Conservation (phyloP, 2,888 invertebrate species). For the Xanthia icteritia region DNA sequence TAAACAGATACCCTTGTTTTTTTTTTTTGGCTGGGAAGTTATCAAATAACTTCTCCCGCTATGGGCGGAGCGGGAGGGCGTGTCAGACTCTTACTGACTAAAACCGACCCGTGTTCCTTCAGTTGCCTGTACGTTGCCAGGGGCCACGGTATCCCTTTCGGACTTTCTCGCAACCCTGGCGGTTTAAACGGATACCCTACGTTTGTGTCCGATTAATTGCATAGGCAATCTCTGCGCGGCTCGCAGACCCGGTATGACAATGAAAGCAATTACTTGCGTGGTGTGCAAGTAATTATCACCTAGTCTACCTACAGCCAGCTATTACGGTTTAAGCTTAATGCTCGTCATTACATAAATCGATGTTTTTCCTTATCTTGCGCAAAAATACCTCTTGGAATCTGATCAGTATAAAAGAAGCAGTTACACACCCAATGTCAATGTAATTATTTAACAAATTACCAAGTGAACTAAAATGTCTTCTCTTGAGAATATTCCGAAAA, state of each 20-base stretch:
- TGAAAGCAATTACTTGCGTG: constrained; percentile 88
- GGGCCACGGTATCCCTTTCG: too few species aligned
- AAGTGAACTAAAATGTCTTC: background rate
- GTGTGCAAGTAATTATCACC: too few species aligned
- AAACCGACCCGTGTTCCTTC: too few species aligned
- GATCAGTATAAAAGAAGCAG: background rate
- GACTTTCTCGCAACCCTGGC: too few species aligned
- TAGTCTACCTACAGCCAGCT: constrained; percentile 47
- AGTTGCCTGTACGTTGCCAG: too few species aligned
- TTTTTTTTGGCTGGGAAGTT: too few species aligned
- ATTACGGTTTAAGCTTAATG: constrained; percentile 50
- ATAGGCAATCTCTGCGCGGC: constrained; percentile 82
- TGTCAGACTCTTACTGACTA: too few species aligned
- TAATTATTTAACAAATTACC: background rate
- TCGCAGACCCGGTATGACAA: constrained; percentile 82
- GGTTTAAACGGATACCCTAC: constrained; percentile 79
- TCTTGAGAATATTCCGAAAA: background rate
- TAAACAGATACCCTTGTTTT: too few species aligned
- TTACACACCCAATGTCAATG: background rate
- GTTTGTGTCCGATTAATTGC: constrained; percentile 87
- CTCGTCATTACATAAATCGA: constrained; percentile 62
- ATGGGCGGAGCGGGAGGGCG: too few species aligned
- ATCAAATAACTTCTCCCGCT: too few species aligned
- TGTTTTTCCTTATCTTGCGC: background rate
- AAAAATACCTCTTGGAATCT: background rate